Conservation (phyloP, 1,140 invertebrate genomes). For the Druon quercuslanigerum region DNA sequence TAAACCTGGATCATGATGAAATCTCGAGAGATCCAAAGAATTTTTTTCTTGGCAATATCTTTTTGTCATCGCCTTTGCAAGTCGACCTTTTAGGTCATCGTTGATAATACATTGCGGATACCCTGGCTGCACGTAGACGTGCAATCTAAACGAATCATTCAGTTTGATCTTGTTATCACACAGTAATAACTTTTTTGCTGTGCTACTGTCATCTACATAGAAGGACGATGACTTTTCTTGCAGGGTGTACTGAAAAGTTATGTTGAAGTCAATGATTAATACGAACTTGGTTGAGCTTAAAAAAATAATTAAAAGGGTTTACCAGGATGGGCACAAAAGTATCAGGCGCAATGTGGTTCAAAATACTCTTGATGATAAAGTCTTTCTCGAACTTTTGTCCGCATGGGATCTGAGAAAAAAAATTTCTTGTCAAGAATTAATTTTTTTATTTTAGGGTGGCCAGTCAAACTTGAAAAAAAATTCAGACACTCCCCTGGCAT, state of each 20-base stretch:
- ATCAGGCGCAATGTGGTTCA: slow-evolving; percentile 79
- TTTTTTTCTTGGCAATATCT: slow-evolving; percentile 86
- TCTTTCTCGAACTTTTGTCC: slow-evolving; percentile 85
- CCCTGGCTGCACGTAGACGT: slow-evolving; percentile 79
- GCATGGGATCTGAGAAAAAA: slow-evolving; percentile 79
- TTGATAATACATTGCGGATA: slow-evolving; percentile 78
- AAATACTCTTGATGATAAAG: slow-evolving; percentile 78
- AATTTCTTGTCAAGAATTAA: slow-evolving; percentile 19
- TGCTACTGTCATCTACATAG: slow-evolving; percentile 82
- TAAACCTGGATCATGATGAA: slow-evolving; percentile 85
- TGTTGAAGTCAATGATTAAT: slow-evolving; percentile 5
- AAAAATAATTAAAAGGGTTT: slow-evolving; percentile 51
- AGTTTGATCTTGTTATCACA: slow-evolving; percentile 80
- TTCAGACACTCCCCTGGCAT: too few relatives aligned
- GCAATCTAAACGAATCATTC: slow-evolving; percentile 82
- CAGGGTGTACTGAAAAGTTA: slow-evolving; percentile 71
- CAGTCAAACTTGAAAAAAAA: too few relatives aligned
- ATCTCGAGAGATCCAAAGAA: slow-evolving; percentile 86
- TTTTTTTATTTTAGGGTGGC: too few relatives aligned
- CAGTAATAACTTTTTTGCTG: slow-evolving; percentile 79
- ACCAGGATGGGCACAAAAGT: slow-evolving; percentile 80
- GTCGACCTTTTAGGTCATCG: slow-evolving; percentile 80
- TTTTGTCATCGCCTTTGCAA: slow-evolving; percentile 86
- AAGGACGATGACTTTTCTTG: slow-evolving; percentile 79
- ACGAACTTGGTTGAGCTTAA: background rate